Percentiles rank a stretch among this genome's conserved stretches.
phyloP scores from a whole-genome alignment of 2,113 vertebrate genomes.

The Sinosuthora webbiana region DNA sequence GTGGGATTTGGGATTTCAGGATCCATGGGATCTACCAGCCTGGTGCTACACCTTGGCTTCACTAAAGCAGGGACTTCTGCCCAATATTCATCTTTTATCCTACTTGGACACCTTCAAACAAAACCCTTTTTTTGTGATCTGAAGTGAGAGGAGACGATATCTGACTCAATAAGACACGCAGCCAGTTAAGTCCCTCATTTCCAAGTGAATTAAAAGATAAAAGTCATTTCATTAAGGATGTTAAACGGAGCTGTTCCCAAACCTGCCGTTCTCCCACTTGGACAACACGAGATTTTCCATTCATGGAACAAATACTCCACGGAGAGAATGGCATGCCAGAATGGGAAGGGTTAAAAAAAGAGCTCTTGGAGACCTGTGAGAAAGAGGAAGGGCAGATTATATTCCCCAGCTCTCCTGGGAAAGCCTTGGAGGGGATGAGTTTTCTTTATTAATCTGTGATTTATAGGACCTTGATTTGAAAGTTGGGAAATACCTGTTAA shows the following conservation, averaged over 20 bases:
- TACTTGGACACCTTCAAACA: background rate
- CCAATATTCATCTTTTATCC: background rate
- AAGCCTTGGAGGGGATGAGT: background rate
- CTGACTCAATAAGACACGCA: background rate
- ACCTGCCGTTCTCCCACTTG: background rate
- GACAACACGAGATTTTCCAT: background rate
- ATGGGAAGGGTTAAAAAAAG: conserved; percentile 38
- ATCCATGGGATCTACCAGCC: background rate
- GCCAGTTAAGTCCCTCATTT: background rate
- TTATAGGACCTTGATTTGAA: background rate
- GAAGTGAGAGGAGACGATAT: background rate
- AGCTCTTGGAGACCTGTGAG: conserved; percentile 5
- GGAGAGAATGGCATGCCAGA: background rate
- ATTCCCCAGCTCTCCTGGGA: background rate
- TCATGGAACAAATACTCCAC: background rate
- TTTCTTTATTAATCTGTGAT: conserved; percentile 21
- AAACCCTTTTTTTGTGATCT: conserved; percentile 21
- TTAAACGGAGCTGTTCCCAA: background rate
- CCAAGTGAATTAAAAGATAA: background rate
- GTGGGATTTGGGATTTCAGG: background rate
- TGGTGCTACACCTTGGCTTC: background rate
- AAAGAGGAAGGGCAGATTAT: conserved; percentile 55
- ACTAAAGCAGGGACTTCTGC: background rate
- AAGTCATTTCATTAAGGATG: background rate
- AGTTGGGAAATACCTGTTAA: background rate